A percentile compares a stretch with the other conserved stretches of the same genome.
phyloP scores from a whole-genome alignment of 1,140 invertebrate genomes.

The Zophobas morio region DNA sequence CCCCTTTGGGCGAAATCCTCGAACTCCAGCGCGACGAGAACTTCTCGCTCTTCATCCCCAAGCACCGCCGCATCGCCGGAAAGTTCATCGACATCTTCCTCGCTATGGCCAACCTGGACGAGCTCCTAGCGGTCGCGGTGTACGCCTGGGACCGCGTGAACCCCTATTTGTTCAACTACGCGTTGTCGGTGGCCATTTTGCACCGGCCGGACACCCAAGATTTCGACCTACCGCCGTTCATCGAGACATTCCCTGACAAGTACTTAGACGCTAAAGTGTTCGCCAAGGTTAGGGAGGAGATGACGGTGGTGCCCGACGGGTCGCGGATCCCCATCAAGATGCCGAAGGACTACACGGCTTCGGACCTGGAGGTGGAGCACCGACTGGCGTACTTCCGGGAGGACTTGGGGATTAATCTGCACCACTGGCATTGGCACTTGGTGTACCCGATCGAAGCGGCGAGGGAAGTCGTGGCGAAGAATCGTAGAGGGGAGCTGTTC shows the following conservation, averaged over 20 bases:
- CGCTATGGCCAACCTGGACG: slow-evolving; percentile 79
- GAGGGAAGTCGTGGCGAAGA: slow-evolving; percentile 75
- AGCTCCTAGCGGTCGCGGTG: slow-evolving; percentile 78
- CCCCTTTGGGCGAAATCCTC: slow-evolving; percentile 78
- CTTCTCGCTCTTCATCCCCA: slow-evolving; percentile 84
- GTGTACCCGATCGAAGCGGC: slow-evolving; percentile 81
- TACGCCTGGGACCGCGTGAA: slow-evolving; percentile 83
- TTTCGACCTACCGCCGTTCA: slow-evolving; percentile 78
- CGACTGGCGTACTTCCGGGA: slow-evolving; percentile 83
- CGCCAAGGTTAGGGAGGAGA: slow-evolving; percentile 76
- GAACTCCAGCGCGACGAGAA: slow-evolving; percentile 76
- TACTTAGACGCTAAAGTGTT: slow-evolving; percentile 83
- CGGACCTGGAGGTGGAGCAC: slow-evolving; percentile 81
- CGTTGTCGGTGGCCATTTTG: slow-evolving; percentile 80
- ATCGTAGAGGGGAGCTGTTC: slow-evolving; percentile 82
- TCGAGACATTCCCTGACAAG: slow-evolving; percentile 83
- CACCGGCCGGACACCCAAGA: slow-evolving; percentile 83
- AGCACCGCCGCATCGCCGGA: slow-evolving; percentile 78
- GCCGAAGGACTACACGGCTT: slow-evolving; percentile 81
- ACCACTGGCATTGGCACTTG: slow-evolving; percentile 91
- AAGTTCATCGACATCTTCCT: slow-evolving; percentile 82
- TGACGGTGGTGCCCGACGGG: slow-evolving; percentile 75
- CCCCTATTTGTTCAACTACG: slow-evolving; percentile 85
- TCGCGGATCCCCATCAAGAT: slow-evolving; percentile 78
- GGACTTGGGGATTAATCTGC: slow-evolving; percentile 81